Percentiles rank a stretch among this genome's conserved stretches.
These are phyloP conservation scores for Lontra canadensis DNA, from an alignment of 2,113 vertebrate genomes.

Conservation along the genomic window DNA sequence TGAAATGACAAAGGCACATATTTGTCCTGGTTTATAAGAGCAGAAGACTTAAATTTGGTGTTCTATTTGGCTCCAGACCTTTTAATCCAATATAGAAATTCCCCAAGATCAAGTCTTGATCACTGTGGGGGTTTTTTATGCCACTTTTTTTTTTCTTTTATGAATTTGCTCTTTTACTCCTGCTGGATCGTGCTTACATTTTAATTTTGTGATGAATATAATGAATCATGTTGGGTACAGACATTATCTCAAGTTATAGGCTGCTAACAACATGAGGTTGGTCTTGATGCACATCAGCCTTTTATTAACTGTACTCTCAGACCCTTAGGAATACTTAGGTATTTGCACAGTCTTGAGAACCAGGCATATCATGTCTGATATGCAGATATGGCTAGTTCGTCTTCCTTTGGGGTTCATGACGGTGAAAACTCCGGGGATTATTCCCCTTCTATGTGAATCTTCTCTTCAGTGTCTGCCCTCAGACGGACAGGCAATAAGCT, in stretches of 20 bases:
- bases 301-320: slow-evolving; percentile 58
- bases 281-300: slow-evolving; percentile 64
- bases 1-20: neutral
- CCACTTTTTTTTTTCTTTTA: neutral
- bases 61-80: slow-evolving; percentile 28
- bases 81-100: slow-evolving; percentile 66
- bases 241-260: slow-evolving; percentile 58
- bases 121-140: slow-evolving; percentile 40
- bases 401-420: slow-evolving; percentile 87
- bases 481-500: neutral
- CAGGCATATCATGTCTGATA: slow-evolving; percentile 80
- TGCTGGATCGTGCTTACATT: slow-evolving; percentile 66
- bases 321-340: slow-evolving; percentile 73
- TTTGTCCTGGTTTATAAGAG: slow-evolving; percentile 31
- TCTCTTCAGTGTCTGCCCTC: slow-evolving; percentile 77
- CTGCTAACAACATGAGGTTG: slow-evolving; percentile 68
- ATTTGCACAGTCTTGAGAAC: slow-evolving; percentile 71
- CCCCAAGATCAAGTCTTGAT: slow-evolving; percentile 70
- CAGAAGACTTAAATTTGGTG: slow-evolving; percentile 44
- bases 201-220: slow-evolving; percentile 69
- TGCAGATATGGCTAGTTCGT: slow-evolving; percentile 84
- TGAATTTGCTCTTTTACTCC: slow-evolving; percentile 52
- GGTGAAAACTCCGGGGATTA: slow-evolving; percentile 83
- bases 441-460: slow-evolving; percentile 79
- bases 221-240: slow-evolving; percentile 41